Evolutionary conservation across 2,113 vertebrate genomes (phyloP).

Genomic region (Agelaius phoeniceus): DNA sequence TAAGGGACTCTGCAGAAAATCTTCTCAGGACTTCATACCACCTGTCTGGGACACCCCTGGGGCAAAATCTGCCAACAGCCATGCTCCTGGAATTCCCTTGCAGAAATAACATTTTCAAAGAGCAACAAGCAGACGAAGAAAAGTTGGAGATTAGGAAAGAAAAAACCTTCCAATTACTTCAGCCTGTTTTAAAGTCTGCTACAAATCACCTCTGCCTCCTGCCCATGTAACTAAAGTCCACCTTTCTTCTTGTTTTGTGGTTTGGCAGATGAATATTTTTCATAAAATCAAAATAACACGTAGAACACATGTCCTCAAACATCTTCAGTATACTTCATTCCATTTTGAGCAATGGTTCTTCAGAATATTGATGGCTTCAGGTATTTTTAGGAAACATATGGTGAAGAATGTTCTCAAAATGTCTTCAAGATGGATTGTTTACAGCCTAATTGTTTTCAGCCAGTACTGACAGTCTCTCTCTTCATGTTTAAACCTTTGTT

Average conservation of each 20-base stretch:
- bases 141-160: neutral
- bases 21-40: neutral
- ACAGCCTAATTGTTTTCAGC: neutral
- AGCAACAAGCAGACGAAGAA: neutral
- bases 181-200: neutral
- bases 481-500: neutral
- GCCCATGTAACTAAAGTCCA: neutral
- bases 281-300: neutral
- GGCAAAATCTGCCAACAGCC: neutral
- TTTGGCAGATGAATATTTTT: neutral
- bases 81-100: neutral
- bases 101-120: neutral
- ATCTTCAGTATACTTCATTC: neutral
- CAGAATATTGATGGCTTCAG: neutral
- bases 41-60: neutral
- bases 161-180: neutral
- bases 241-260: neutral
- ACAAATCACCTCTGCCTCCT: neutral
- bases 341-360: neutral
- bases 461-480: neutral
- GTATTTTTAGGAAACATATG: neutral
- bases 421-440: neutral
- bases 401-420: neutral
- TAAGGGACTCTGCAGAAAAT: neutral
- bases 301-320: neutral